Evolutionary conservation across 2,797 vertebrate species (phyloP).

Genomic region (Eospalax fontanierii): DNA sequence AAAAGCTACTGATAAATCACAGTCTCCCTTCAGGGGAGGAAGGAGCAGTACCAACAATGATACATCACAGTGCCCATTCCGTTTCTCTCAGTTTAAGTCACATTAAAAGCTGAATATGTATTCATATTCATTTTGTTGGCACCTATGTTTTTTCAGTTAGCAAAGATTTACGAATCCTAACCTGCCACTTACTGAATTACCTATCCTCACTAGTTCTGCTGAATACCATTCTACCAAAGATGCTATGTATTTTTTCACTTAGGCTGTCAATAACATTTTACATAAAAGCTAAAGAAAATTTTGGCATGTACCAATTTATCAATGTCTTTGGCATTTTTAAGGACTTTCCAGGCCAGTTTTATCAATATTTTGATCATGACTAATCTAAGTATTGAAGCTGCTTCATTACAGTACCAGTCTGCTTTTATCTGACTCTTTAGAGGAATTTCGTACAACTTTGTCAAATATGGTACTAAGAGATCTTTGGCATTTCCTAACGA

Average conservation of each 20-base stretch:
- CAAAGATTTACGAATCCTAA: background rate
- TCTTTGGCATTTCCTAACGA: background rate
- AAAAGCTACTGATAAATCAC: background rate
- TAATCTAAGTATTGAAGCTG: background rate
- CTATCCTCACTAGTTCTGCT: background rate
- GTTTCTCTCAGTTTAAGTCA: background rate
- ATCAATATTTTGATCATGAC: background rate
- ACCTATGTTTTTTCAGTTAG: slow-evolving; percentile 11
- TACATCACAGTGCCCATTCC: background rate
- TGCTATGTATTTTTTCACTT: background rate
- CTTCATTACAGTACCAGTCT: background rate
- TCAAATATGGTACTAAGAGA: slow-evolving; percentile 12
- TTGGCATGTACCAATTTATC: background rate
- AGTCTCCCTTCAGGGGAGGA: background rate
- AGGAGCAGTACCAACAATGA: background rate
- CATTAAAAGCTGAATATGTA: background rate
- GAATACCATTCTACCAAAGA: background rate
- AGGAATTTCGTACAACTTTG: background rate
- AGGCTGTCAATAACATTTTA: background rate
- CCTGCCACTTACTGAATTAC: background rate
- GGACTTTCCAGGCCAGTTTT: background rate
- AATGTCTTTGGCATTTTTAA: slow-evolving; percentile 20
- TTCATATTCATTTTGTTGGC: slow-evolving; percentile 8
- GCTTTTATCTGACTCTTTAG: slow-evolving; percentile 3
- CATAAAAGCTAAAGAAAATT: slow-evolving; percentile 9